These are phyloP conservation scores for Gallinago jamesoni DNA, from an alignment of 2,113 vertebrate genomes.

Conservation along the genomic window DNA sequence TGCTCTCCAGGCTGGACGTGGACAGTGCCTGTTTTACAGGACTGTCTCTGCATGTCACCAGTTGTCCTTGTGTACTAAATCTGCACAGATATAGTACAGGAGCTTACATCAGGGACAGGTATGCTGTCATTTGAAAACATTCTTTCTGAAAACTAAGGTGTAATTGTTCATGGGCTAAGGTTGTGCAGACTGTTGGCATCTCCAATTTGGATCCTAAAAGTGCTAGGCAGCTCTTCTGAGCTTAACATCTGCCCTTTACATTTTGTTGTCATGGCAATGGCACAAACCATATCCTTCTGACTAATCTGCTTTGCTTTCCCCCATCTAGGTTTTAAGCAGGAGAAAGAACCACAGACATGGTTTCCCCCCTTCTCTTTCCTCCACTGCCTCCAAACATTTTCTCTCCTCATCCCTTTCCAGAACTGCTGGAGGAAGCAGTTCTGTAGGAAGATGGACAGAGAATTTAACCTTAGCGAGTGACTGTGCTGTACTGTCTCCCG, in stretches of 20 bases:
- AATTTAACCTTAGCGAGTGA: neutral
- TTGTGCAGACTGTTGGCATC: neutral
- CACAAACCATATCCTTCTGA: slow-evolving; percentile 4
- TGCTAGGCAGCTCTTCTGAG: neutral
- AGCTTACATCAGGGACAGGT: neutral
- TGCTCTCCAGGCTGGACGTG: neutral
- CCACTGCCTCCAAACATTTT: neutral
- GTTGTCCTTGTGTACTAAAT: neutral
- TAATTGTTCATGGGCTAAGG: neutral
- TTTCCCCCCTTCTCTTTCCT: neutral
- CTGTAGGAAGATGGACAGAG: neutral
- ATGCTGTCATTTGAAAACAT: accelerated
- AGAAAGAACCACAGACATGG: neutral
- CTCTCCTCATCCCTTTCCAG: neutral
- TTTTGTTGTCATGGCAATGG: slow-evolving; percentile 32
- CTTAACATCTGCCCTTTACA: neutral
- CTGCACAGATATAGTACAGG: accelerated
- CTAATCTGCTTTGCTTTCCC: slow-evolving; percentile 11
- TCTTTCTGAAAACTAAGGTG: neutral
- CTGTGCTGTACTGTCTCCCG: neutral
- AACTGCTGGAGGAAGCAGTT: neutral
- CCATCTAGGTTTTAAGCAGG: neutral
- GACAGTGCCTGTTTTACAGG: neutral
- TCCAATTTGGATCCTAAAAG: neutral
- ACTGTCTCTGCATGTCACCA: neutral